Base-by-base conservation (phyloP, 2,113 vertebrate species). In the Pelecanus crispus region DNA sequence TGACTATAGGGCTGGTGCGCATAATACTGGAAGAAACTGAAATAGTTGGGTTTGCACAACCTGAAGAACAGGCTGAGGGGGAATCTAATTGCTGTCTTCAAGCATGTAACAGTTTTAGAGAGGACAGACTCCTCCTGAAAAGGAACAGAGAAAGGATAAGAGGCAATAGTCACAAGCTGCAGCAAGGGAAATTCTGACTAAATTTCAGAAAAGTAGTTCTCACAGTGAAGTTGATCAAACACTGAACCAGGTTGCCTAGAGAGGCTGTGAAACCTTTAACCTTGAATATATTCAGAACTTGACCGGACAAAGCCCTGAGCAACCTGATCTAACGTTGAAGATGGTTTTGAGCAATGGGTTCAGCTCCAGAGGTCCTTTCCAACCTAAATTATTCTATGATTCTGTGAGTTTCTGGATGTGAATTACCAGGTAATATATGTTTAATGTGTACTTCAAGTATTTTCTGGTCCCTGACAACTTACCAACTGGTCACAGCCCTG, bases 1-100 rank as follows among this genome's bases (percentile, higher is more conserved):
- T 28, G 50, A 18, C 9, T 49, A 2, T 4, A 49, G 28, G 36
- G 32, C 17, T 71, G 10, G 14, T 58, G 28, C 0, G 0, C 9
- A 17, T 42, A 61, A 45, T 8, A 14, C 3, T 6, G 58, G 19
- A 70, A 58, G 25, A n/a, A 16, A 10, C 11, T 1, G 3, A 55
- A 68, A 65, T 20, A 61, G 29, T 0, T 61, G 13, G 17, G 11
- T 42, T 79, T 88, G 36, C 2, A 4, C 24, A 67, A 11, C 31
- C n/a, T 38, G 38, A 52, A 45, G 31, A 89, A n/a, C 8, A 58
- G 8, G 1, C 3, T 81, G 42, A 65, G 24, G 5, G 13, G 13
- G 9, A 47, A 70, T 56, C 13, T 81, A 49, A 49, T 32, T 73
- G 42, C 40, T 78, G 8, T 62, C 25, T 93, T 38, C 31, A 62